These are phyloP conservation scores for Acrossocheilus fasciatus DNA, from an alignment of 2,797 vertebrate species.

Conservation along the genomic window DNA sequence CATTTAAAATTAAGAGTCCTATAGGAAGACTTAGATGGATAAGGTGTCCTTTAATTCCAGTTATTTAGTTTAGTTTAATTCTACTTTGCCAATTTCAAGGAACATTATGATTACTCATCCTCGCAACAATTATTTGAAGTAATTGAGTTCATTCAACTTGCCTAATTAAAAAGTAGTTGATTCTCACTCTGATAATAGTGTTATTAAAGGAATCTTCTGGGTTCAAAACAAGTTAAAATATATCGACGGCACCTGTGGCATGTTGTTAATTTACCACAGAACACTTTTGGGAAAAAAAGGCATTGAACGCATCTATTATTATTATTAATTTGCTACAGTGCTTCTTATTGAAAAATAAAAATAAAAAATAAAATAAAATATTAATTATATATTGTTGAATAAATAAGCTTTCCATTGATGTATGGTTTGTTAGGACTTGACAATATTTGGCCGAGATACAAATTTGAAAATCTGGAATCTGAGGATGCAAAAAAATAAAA, in stretches of 20 bases:
- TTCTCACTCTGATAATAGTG: background rate
- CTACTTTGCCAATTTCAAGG: slow-evolving; percentile 17
- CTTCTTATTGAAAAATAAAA: background rate
- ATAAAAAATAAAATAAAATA: no score
- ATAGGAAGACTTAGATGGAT: background rate
- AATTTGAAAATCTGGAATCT: no score
- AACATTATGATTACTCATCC: background rate
- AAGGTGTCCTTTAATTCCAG: slow-evolving; percentile 2
- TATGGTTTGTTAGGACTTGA: no score
- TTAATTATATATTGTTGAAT: no score
- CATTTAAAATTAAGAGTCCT: background rate
- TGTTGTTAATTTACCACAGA: slow-evolving; percentile 11
- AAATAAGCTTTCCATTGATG: no score
- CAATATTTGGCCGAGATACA: no score
- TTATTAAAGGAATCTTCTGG: slow-evolving; percentile 6
- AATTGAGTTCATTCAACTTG: slow-evolving; percentile 27
- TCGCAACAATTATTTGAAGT: slow-evolving; percentile 12
- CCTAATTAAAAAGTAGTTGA: slow-evolving; percentile 34
- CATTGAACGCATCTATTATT: background rate
- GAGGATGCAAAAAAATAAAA: no score
- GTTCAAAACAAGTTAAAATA: slow-evolving; percentile 22
- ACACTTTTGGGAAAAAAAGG: background rate
- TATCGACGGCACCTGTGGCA: background rate
- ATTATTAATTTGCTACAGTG: background rate
- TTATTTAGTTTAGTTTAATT: slow-evolving; percentile 22